Evolutionary conservation across 2,888 invertebrate genomes (phyloP), one percentile per base, ranked within the genome.

Genomic region (Ashinkailepas kermadecensis): DNA sequence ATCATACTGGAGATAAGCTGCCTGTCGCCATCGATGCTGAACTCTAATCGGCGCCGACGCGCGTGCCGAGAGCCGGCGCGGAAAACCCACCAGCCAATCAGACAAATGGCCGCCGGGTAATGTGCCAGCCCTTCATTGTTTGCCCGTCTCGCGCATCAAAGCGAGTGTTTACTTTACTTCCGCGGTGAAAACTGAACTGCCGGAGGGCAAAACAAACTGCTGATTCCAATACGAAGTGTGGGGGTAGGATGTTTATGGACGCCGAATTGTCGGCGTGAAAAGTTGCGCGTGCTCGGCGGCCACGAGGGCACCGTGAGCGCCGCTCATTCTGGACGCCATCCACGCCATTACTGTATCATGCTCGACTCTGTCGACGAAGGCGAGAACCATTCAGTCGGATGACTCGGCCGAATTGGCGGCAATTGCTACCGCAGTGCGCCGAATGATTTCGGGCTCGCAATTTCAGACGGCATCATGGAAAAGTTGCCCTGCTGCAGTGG

Each of bases 381-480:
- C 74, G 54, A 56, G 74, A 56, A 74, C 56, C 74, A 74, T 74
- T 74, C n/a, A 74, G 74, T 21, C 74, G 54, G 39, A 74, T 56
- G 74, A 54, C 54, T 56, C 56, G 54, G 21, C 3, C 21, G 74
- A 74, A 74, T 74, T 74, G 74, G 12, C 74, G 56, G 54, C 74
- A 74, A 74, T 74, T 74, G 74, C 56, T 0, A 21, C 74, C 7
- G 74, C 74, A 13, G 21, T 21, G 74, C 3, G 59, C 21, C 56
- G 21, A 54, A 74, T 56, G 74, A 74, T 74, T 74, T 74, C 56
- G 18, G 54, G 21, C 21, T 13, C 1, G 56, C 74, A 54, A 74
- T 74, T 74, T 18, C 54, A 23, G 74, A 10, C 74, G 74, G 74
- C 56, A 21, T 21, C 23, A 74, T 74, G 74, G 74, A 74, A 74